These are phyloP conservation scores for Anolis apletophallus DNA, from an alignment of 2,797 vertebrate species.

Conservation along the genomic window DNA sequence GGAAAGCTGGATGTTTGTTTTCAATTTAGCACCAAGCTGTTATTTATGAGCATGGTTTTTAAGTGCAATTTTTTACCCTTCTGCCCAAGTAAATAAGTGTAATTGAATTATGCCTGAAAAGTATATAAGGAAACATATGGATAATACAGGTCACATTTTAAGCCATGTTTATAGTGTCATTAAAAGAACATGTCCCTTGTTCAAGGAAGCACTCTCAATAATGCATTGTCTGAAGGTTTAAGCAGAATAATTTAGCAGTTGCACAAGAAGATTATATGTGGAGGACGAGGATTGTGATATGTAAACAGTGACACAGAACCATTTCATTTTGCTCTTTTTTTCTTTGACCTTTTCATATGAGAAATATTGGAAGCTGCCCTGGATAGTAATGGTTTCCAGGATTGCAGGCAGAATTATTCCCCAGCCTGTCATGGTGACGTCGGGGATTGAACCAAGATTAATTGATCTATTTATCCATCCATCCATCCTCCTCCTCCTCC, in stretches of 20 bases:
- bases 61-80: neutral
- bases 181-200: constrained; percentile 27
- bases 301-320: constrained; percentile 44
- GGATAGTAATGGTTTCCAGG: too few species aligned
- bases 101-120: neutral
- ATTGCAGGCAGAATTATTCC: too few species aligned
- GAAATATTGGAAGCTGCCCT: neutral
- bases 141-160: neutral
- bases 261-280: constrained; percentile 55
- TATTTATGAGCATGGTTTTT: neutral
- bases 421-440: too few species aligned
- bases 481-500: too few species aligned
- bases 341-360: neutral
- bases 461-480: too few species aligned
- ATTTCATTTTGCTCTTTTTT: constrained; percentile 44
- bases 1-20: neutral
- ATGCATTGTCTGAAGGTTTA: constrained; percentile 37
- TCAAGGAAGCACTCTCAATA: neutral
- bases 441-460: neutral
- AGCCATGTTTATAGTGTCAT: neutral
- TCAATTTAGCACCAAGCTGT: neutral
- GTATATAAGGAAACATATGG: neutral
- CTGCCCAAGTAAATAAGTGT: neutral
- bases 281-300: constrained; percentile 61
- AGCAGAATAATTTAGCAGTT: constrained; percentile 51